Evolutionary conservation across 1,140 invertebrate species (phyloP).

Genomic region (Brachionus sp.): DNA sequence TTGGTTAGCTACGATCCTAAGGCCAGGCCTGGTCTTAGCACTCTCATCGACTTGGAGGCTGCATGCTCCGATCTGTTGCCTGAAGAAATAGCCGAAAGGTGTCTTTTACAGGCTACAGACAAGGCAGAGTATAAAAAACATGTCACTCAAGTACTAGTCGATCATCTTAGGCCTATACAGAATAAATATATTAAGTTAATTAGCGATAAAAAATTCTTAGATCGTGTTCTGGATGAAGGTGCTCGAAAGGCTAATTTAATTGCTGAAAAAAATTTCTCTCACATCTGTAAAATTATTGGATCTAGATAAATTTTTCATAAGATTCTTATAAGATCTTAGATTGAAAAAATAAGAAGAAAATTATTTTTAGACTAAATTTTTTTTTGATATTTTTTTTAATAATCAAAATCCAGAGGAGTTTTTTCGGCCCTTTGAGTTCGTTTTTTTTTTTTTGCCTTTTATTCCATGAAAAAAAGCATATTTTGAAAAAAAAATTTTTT

Average conservation of each 20-base stretch:
- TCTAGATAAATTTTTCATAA: neutral
- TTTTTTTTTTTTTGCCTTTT: too few relatives aligned
- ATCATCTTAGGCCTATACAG: conserved; percentile 20
- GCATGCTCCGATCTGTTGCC: conserved; percentile 66
- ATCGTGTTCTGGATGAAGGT: neutral
- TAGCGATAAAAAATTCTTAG: neutral
- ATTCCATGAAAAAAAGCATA: too few relatives aligned
- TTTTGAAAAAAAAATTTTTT: too few relatives aligned
- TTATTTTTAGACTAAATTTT: too few relatives aligned
- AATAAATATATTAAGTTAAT: conserved; percentile 22
- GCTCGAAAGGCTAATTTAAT: conserved; percentile 11
- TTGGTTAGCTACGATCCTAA: conserved; percentile 69
- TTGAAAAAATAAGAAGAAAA: too few relatives aligned
- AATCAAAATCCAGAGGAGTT: too few relatives aligned
- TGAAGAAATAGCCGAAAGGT: conserved; percentile 59
- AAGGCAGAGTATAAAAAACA: conserved; percentile 27
- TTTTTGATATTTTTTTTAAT: too few relatives aligned
- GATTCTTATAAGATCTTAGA: neutral
- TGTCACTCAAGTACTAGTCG: neutral
- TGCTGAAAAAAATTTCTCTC: conserved; percentile 22
- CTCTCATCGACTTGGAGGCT: conserved; percentile 77
- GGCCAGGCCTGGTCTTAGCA: conserved; percentile 77
- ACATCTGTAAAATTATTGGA: conserved; percentile 34
- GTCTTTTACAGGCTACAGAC: neutral
- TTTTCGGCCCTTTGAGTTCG: too few relatives aligned